Conservation (phyloP, 2,113 vertebrate genomes). For the Pteruthius melanotis region DNA sequence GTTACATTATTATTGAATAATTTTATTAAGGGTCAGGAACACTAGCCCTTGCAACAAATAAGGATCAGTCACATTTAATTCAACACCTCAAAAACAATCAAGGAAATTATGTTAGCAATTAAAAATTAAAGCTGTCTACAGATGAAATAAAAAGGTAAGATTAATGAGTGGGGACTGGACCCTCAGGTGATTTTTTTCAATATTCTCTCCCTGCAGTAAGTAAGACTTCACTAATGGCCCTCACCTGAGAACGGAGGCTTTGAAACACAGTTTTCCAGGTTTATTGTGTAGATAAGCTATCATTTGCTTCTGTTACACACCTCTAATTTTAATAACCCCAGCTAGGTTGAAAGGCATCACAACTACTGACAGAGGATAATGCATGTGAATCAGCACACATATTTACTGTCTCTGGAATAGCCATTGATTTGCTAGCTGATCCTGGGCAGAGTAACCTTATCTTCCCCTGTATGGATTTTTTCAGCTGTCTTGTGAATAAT, state of each 20-base stretch:
- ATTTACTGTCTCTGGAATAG: neutral
- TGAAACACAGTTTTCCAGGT: neutral
- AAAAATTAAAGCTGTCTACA: slow-evolving; percentile 13
- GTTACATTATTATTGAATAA: slow-evolving; percentile 19
- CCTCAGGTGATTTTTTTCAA: neutral
- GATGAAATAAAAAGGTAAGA: slow-evolving; percentile 25
- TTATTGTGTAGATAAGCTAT: neutral
- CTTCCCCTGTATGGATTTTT: neutral
- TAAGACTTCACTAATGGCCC: neutral
- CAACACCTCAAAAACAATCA: neutral
- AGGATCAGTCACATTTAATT: neutral
- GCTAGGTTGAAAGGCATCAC: neutral
- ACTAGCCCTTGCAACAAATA: neutral
- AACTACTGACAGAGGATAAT: neutral
- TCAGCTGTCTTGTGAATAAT: neutral
- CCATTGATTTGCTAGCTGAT: neutral
- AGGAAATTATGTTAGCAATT: slow-evolving; percentile 15
- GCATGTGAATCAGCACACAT: neutral
- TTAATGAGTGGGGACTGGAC: neutral
- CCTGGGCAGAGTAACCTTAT: neutral
- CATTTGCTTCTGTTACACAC: neutral
- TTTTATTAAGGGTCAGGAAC: slow-evolving; percentile 26
- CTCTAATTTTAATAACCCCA: neutral
- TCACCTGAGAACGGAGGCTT: neutral
- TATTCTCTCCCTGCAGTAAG: neutral